Conservation (phyloP, 2,113 vertebrate species). For the Coracopsis vasa region DNA sequence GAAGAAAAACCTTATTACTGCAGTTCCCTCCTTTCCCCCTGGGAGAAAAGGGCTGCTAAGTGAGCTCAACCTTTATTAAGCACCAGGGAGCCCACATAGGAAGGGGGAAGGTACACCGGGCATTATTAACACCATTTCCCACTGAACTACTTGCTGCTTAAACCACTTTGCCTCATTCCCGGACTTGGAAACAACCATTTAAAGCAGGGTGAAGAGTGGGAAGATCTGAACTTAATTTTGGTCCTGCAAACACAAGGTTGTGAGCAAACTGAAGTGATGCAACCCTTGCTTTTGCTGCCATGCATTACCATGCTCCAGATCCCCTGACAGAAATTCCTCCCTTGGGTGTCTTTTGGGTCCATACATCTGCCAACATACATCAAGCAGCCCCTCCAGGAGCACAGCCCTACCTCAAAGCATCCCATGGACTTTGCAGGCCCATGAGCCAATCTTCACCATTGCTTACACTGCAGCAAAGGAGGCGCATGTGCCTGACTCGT, state of each 20-base stretch:
- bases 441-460: fast-evolving
- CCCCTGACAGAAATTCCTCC: not conserved
- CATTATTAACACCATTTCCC: not conserved
- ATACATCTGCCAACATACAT: fast-evolving
- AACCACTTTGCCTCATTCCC: not conserved
- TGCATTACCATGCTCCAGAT: not conserved
- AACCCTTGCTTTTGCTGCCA: not conserved
- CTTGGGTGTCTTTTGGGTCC: not conserved
- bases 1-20: not conserved
- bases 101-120: not conserved
- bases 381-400: fast-evolving
- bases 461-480: fast-evolving
- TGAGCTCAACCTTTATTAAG: not conserved
- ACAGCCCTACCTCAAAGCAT: not conserved
- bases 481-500: fast-evolving
- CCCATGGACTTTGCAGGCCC: fast-evolving
- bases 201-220: not conserved
- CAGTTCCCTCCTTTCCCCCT: not conserved
- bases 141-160: not conserved
- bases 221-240: not conserved
- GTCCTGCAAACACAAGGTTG: not conserved
- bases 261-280: fast-evolving
- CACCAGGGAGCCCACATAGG: not conserved
- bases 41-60: not conserved
- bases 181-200: not conserved